Conservation (phyloP, 2,113 vertebrate genomes). For the Psophia crepitans region DNA sequence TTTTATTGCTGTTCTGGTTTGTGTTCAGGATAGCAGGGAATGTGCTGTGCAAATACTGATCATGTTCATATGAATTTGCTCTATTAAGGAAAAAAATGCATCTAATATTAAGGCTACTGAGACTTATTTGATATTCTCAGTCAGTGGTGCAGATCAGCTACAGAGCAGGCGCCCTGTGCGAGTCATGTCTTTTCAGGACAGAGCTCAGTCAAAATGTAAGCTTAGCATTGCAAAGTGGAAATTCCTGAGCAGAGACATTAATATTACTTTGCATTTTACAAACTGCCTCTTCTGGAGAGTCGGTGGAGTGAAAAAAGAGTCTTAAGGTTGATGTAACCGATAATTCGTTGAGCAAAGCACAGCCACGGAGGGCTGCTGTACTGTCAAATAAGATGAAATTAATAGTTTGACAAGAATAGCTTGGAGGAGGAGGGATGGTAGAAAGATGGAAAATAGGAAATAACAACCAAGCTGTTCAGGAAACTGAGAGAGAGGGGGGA, state of each 20-base stretch:
- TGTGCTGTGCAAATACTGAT: background rate
- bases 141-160: background rate
- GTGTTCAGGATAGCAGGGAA: background rate
- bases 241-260: constrained; percentile 30
- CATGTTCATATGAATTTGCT: background rate
- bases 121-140: constrained; percentile 24
- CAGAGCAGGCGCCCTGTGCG: background rate
- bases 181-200: background rate
- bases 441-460: constrained; percentile 20
- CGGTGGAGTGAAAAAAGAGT: constrained; percentile 10
- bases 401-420: constrained; percentile 44
- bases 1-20: background rate
- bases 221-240: constrained; percentile 30
- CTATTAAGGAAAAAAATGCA: background rate
- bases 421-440: constrained; percentile 33
- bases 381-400: constrained; percentile 40
- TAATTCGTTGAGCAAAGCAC: constrained; percentile 32
- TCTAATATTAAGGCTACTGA: background rate
- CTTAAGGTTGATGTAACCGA: constrained; percentile 27
- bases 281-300: constrained; percentile 24
- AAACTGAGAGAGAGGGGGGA: background rate
- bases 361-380: background rate
- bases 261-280: constrained; percentile 50
- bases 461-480: constrained; percentile 16
- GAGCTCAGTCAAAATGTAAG: constrained; percentile 28